phyloP scores from a whole-genome alignment of 2,797 vertebrate genomes.

The Crax fasciolata region DNA sequence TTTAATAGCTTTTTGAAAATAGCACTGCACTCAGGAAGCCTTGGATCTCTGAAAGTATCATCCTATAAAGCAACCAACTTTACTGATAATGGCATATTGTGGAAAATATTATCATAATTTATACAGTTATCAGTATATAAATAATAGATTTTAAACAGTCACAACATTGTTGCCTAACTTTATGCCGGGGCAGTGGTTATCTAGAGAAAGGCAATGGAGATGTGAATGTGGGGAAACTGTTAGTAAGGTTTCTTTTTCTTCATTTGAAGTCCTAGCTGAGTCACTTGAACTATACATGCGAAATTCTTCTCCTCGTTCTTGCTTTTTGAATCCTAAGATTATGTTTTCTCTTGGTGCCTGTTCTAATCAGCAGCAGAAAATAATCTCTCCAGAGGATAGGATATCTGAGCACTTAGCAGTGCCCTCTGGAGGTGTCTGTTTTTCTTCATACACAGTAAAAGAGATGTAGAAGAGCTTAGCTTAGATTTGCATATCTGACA shows the following conservation, averaged over 20 bases:
- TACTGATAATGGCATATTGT: too few species aligned
- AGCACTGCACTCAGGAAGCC: background rate
- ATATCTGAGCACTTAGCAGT: background rate
- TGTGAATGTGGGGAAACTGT: background rate
- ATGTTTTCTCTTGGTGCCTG: background rate
- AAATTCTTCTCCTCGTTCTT: background rate
- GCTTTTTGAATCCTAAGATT: background rate
- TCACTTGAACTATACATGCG: rapidly evolving
- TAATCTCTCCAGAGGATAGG: background rate
- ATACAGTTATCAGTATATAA: background rate
- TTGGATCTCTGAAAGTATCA: background rate
- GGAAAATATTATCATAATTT: background rate
- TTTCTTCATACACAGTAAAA: background rate
- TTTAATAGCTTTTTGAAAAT: background rate
- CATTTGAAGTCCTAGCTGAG: rapidly evolving
- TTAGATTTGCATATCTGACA: rapidly evolving
- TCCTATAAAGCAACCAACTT: background rate
- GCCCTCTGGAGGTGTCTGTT: rapidly evolving
- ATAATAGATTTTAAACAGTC: background rate
- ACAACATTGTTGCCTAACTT: background rate
- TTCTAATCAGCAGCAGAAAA: background rate
- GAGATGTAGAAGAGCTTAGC: background rate
- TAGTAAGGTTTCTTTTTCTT: background rate
- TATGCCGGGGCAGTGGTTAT: background rate
- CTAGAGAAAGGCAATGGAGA: background rate